phyloP scores from a whole-genome alignment of 2,888 invertebrate genomes.

The Epinotia ramella region DNA sequence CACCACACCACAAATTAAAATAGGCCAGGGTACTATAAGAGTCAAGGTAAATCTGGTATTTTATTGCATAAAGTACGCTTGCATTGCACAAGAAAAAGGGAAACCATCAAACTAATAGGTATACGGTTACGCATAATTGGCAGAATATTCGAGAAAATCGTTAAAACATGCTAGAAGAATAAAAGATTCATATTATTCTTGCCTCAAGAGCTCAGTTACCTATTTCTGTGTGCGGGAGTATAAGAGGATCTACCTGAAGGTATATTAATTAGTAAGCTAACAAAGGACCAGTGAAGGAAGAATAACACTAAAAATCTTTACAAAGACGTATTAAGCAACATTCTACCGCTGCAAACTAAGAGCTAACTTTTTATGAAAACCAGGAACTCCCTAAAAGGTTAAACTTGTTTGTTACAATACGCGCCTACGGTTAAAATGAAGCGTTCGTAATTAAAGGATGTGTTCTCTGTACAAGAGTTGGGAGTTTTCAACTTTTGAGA shows the following conservation, averaged over 20 bases:
- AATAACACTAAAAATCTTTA: neutral
- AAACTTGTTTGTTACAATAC: slow-evolving; percentile 44
- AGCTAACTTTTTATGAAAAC: slow-evolving; percentile 49
- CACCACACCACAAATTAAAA: too few relatives aligned
- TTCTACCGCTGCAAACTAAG: neutral
- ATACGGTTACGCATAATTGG: neutral
- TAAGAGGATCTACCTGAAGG: neutral
- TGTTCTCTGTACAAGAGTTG: slow-evolving; percentile 72
- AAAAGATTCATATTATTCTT: neutral
- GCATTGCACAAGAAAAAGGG: neutral
- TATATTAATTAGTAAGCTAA: neutral
- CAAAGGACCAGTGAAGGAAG: neutral
- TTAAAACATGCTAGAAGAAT: neutral
- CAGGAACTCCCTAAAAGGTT: slow-evolving; percentile 50
- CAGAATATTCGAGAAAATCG: neutral
- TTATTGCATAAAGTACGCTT: neutral
- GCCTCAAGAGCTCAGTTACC: neutral
- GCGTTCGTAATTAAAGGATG: slow-evolving; percentile 69
- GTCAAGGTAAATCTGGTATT: neutral
- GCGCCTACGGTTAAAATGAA: slow-evolving; percentile 56
- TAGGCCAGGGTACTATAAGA: neutral
- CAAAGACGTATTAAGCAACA: neutral
- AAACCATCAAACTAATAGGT: neutral
- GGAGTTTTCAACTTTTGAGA: slow-evolving; percentile 66
- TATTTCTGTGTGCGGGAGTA: neutral